Evolutionary conservation across 37 sponge, comb jelly and placozoan species (phyloP), one percentile per base, ranked within the genome.

Genomic region (Mnemiopsis leidyi): DNA sequence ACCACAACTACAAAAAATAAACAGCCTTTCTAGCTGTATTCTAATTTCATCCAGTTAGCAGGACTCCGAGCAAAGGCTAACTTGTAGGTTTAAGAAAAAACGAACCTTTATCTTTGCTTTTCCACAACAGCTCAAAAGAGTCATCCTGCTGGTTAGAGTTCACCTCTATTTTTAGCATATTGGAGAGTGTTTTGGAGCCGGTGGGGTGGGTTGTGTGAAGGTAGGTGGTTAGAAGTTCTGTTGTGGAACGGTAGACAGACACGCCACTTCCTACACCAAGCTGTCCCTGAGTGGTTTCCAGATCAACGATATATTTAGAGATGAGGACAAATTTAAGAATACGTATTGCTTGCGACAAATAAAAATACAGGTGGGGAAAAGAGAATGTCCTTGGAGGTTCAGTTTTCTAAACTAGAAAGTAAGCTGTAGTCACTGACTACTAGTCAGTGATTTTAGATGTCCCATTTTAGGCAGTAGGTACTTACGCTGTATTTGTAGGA

Each of bases 401-500:
- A n/a, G n/a, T n/a, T n/a, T n/a, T n/a, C n/a, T n/a, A n/a, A n/a
- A n/a, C n/a, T n/a, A n/a, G n/a, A n/a, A n/a, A 48, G 61, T 48
- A 48, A 48, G 61, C 13, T 18, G 9, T 48, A 48, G 13, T 48
- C 13, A 48, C 9, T 48, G 13, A 48, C 9, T 48, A 48, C 61
- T 48, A 48, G 13, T 48, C 61, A 48, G 61, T 48, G 5, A 48
- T 5, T n/a, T n/a, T n/a, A n/a, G n/a, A n/a, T n/a, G n/a, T n/a
- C n/a, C n/a, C n/a, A n/a, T 48, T 18, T 13, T 48, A 48, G 13
- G 5, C 13, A 48, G 61, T 48, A 48, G 13, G 61, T 48, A 48
- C 90, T 85, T 25, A 85, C 90, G 26, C 26, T 32, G 61, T 85
- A 85, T 25, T 40, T 38, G 30, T 85, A 85, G 48, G 90, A 85